Conservation (phyloP, 2,888 invertebrate species). For the Ischnura elegans region DNA sequence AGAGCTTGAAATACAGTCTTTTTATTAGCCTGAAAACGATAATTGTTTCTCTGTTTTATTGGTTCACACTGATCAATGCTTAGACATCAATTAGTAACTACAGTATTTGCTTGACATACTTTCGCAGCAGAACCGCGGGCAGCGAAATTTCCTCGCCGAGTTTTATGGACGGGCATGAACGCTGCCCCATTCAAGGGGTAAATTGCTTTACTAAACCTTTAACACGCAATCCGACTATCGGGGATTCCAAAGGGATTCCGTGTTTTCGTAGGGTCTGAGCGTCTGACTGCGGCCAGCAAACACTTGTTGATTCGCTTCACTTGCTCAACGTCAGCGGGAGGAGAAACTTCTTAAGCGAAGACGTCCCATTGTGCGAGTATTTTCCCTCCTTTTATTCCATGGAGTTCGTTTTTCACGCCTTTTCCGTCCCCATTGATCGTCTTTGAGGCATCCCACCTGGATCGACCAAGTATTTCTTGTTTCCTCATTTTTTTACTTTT, state of each 20-base stretch:
- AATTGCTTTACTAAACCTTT: neutral
- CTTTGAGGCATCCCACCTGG: neutral
- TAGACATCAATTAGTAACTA: too few relatives aligned
- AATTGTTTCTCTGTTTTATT: too few relatives aligned
- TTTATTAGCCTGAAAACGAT: too few relatives aligned
- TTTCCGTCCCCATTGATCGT: neutral
- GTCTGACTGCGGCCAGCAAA: neutral
- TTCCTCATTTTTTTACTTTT: too few relatives aligned
- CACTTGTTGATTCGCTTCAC: constrained; percentile 58
- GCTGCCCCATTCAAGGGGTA: neutral
- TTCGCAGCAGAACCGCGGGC: too few relatives aligned
- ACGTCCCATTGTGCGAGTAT: neutral
- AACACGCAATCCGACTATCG: neutral
- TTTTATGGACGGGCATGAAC: neutral
- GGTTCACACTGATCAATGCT: too few relatives aligned
- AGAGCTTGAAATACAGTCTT: too few relatives aligned
- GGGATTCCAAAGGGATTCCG: neutral
- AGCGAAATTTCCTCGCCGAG: too few relatives aligned
- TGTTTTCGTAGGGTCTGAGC: neutral
- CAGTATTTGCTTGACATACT: too few relatives aligned
- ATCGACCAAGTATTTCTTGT: neutral
- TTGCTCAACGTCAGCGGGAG: neutral
- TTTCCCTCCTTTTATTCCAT: neutral
- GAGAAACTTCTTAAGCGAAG: neutral
- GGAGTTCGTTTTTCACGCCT: neutral